Evolutionary conservation across 2,888 invertebrate genomes (phyloP).

Genomic region (Dascillus cervinus): DNA sequence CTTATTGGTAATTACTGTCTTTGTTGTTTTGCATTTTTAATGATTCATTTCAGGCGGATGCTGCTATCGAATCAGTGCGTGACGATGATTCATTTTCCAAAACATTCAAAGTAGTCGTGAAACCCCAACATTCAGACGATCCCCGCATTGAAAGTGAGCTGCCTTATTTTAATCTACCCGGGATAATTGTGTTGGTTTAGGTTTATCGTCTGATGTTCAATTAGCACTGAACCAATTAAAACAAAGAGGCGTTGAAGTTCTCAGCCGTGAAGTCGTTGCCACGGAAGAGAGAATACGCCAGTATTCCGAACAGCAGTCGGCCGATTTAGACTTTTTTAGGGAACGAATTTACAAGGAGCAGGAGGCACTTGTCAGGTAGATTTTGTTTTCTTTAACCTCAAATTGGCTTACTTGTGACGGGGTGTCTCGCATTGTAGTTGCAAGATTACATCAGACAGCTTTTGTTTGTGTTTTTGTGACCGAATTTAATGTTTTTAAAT

Average conservation of each 20-base stretch:
- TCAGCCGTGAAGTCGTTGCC: constrained; percentile 60
- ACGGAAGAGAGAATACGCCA: constrained; percentile 70
- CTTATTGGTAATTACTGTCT: constrained; percentile 54
- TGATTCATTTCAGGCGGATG: constrained; percentile 25
- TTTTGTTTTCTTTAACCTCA: not conserved
- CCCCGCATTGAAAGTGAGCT: constrained; percentile 8
- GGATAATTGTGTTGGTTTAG: constrained; percentile 26
- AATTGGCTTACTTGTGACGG: not conserved
- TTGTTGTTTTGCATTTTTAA: too few species aligned
- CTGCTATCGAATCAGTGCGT: constrained; percentile 51
- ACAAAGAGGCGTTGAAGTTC: constrained; percentile 58
- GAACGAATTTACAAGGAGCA: constrained; percentile 67
- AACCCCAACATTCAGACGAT: constrained; percentile 5
- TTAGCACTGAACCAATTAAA: constrained; percentile 54
- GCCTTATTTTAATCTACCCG: not conserved
- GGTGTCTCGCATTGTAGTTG: too few species aligned
- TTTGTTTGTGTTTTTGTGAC: too few species aligned
- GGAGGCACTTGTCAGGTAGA: constrained; percentile 55
- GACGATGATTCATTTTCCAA: constrained; percentile 61
- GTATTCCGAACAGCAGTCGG: constrained; percentile 68
- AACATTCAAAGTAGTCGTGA: constrained; percentile 62
- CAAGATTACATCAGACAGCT: too few species aligned
- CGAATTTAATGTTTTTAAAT: too few species aligned
- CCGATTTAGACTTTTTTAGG: constrained; percentile 63
- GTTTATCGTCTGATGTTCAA: constrained; percentile 46